Percentiles rank a stretch among this genome's conserved stretches.
These are phyloP conservation scores for Rhamphomyia laevipes DNA, from an alignment of 2,888 invertebrate species.

Conservation along the genomic window DNA sequence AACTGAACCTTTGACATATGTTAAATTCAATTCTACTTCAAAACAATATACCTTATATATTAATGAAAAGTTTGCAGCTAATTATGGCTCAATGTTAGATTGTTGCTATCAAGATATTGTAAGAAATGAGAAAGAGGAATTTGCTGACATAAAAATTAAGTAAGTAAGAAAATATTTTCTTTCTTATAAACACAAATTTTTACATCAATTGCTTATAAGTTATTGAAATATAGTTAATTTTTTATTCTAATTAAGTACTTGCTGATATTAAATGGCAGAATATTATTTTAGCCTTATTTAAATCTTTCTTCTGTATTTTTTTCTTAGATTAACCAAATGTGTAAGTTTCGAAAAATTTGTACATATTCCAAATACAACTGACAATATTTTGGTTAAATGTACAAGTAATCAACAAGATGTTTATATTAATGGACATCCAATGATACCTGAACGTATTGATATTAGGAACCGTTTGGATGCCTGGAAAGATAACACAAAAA, in stretches of 20 bases:
- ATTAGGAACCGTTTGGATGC: constrained; percentile 38
- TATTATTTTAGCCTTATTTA: too few relatives aligned
- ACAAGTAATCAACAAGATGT: constrained; percentile 26
- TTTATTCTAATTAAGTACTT: too few relatives aligned
- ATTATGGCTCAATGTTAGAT: too few relatives aligned
- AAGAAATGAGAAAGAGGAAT: too few relatives aligned
- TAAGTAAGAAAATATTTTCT: constrained; percentile 12
- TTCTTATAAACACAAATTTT: too few relatives aligned
- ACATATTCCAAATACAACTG: constrained; percentile 32
- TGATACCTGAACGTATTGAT: constrained; percentile 41
- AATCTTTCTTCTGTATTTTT: background rate
- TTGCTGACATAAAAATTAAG: constrained; percentile 23
- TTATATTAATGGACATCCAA: constrained; percentile 41
- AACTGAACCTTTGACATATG: constrained; percentile 26
- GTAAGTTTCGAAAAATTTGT: constrained; percentile 35
- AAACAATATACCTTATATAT: too few relatives aligned
- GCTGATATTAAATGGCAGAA: too few relatives aligned
- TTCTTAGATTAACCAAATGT: constrained; percentile 35
- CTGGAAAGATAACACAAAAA: constrained; percentile 21
- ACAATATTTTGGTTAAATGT: constrained; percentile 43
- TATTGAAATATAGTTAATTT: too few relatives aligned
- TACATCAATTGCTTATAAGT: too few relatives aligned
- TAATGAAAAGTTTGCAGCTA: too few relatives aligned
- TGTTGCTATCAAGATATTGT: too few relatives aligned
- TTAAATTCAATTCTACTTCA: constrained; percentile 19